These are phyloP conservation scores for Smithornis capensis DNA, from an alignment of 2,113 vertebrate genomes.

Conservation along the genomic window DNA sequence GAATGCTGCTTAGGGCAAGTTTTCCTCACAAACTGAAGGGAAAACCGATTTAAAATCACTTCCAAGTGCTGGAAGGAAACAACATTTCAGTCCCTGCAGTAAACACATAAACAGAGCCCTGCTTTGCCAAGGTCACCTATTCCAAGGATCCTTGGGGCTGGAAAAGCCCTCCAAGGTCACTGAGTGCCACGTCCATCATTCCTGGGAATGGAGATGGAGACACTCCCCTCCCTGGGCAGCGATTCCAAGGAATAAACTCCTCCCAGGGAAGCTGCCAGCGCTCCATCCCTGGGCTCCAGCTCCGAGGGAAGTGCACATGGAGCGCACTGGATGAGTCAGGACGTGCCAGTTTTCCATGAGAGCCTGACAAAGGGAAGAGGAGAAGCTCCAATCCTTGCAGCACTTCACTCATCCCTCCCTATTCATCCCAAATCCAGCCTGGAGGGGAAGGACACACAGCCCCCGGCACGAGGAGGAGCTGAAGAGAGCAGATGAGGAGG, in stretches of 20 bases:
- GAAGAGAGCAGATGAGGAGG: no score
- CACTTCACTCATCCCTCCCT: conserved; percentile 51
- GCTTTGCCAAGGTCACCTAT: background rate
- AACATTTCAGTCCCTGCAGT: background rate
- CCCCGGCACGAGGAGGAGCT: conserved; percentile 8
- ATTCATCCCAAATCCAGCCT: background rate
- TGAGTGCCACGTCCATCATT: background rate
- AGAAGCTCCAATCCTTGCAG: conserved; percentile 42
- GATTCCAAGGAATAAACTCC: background rate
- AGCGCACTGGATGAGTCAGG: conserved; percentile 46
- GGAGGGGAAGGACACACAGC: conserved; percentile 38
- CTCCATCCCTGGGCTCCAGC: background rate
- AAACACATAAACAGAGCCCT: background rate
- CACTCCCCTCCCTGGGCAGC: background rate
- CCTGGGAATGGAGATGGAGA: background rate
- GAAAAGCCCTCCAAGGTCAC: background rate
- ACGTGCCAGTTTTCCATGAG: conserved; percentile 34
- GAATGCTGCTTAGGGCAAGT: background rate
- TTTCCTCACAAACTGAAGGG: background rate
- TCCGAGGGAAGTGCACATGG: background rate
- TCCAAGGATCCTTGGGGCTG: background rate
- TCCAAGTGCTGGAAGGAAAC: background rate
- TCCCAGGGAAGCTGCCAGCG: background rate
- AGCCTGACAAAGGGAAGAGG: conserved; percentile 23
- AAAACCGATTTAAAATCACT: background rate